Conservation (phyloP, 37 sponge, comb jelly and placozoan species). For the Halichondria panicea region DNA sequence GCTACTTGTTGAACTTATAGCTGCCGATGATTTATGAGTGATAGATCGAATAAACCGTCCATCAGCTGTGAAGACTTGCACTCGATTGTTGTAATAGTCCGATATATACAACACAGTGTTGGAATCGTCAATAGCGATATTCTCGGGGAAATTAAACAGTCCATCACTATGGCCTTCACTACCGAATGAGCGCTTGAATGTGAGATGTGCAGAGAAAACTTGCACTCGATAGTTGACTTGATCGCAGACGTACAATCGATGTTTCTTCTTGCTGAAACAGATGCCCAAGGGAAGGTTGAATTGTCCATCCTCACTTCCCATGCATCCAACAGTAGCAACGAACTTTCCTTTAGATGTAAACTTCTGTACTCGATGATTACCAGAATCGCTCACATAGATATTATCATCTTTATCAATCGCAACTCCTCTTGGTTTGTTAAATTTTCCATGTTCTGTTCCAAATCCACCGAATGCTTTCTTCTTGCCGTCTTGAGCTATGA, state of each 20-base stretch:
- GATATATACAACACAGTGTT: too few species aligned
- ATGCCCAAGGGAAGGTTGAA: too few species aligned
- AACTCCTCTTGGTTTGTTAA: not conserved
- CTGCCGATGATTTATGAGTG: too few species aligned
- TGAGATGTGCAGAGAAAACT: not conserved
- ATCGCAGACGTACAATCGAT: constrained; percentile 42
- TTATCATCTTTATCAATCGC: constrained; percentile 6
- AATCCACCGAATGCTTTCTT: not conserved
- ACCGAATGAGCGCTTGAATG: not conserved
- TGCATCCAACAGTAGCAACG: too few species aligned
- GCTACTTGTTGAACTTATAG: too few species aligned
- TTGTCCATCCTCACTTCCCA: too few species aligned
- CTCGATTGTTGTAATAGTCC: too few species aligned
- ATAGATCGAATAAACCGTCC: too few species aligned
- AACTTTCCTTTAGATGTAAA: constrained; percentile 44
- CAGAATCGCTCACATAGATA: constrained; percentile 22
- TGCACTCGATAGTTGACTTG: constrained; percentile 25
- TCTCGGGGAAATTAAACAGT: not conserved
- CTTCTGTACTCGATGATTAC: too few species aligned
- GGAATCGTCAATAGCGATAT: too few species aligned
- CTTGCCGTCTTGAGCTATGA: constrained; percentile 9
- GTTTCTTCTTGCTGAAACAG: too few species aligned
- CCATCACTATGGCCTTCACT: not conserved
- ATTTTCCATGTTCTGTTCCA: not conserved
- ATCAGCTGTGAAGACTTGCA: too few species aligned